Conservation (phyloP, 1,140 invertebrate species). For the Phymastichus coffea region DNA sequence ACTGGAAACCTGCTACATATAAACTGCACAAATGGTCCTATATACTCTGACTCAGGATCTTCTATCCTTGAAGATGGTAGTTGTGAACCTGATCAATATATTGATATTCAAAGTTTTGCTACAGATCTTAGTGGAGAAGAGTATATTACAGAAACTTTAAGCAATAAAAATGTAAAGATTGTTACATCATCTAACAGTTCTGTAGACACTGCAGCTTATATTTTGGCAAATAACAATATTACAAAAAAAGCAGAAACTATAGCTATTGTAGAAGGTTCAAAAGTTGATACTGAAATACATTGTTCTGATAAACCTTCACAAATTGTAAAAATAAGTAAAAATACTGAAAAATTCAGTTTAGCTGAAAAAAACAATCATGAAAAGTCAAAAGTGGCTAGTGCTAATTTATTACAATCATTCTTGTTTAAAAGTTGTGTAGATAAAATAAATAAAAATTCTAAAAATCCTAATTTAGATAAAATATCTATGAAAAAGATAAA, state of each 20-base stretch:
- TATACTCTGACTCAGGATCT: conserved; percentile 22
- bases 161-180: background rate
- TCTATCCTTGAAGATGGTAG: conserved; percentile 29
- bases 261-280: conserved; percentile 38
- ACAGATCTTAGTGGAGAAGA: background rate
- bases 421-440: background rate
- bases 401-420: too few relatives aligned
- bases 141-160: background rate
- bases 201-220: conserved; percentile 43
- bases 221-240: conserved; percentile 40
- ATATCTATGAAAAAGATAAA: background rate
- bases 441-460: background rate
- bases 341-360: background rate
- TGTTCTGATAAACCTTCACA: too few relatives aligned
- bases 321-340: background rate
- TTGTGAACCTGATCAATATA: background rate
- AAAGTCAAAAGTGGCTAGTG: too few relatives aligned
- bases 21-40: background rate
- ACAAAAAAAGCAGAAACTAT: conserved; percentile 39
- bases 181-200: conserved; percentile 32
- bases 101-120: background rate
- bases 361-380: background rate
- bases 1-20: conserved; percentile 39
- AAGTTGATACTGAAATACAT: conserved; percentile 4
- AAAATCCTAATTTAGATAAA: background rate